Evolutionary conservation across 2,888 invertebrate species (phyloP), one percentile per base, ranked within the genome.

Genomic region (Adela reaumurella): DNA sequence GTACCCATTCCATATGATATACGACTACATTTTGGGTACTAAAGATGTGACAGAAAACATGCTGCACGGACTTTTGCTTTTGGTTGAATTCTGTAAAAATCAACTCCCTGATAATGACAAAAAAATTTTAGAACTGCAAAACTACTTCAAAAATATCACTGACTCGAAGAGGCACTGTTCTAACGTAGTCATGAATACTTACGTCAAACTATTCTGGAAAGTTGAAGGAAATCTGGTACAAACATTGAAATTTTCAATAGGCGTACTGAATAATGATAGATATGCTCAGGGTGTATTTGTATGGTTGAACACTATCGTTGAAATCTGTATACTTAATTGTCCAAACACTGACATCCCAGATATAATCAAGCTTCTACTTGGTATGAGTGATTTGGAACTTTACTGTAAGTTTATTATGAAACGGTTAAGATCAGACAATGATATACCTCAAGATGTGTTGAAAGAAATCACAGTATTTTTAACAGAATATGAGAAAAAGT

Each of bases 51-150:
- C 65, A 3, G 74, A 77, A 59, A 77, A 77, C 58, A 58, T 57
- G 46, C 52, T 72, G n/a, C 74, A 78, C 62, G 78, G 78, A 2
- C 53, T 56, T 53, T 56, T 77, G n/a, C 54, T 70, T 47, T 53
- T 77, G 46, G 50, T 68, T 17, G 54, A 57, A 46, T 53, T 62
- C 50, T 72, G 63, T 50, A 47, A 59, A 35, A 66, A 35, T 46
- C 47, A 48, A 41, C 55, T 46, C 6, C 3, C n/a, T n/a, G n/a
- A 35, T 11, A 8, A 11, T 14, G 35, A 35, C 3, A 14, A 8
- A 35, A 35, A 35, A 35, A 14, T 35, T 4, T 14, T 35, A 14
- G 14, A 8, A 3, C 14, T 35, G 14, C 11, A 35, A 11, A 4
- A 35, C 6, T 14, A 35, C 14, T 35, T 35, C n/a, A 14, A 8